Conservation (phyloP, 2,797 vertebrate genomes). For the Aulostomus chinensis region DNA sequence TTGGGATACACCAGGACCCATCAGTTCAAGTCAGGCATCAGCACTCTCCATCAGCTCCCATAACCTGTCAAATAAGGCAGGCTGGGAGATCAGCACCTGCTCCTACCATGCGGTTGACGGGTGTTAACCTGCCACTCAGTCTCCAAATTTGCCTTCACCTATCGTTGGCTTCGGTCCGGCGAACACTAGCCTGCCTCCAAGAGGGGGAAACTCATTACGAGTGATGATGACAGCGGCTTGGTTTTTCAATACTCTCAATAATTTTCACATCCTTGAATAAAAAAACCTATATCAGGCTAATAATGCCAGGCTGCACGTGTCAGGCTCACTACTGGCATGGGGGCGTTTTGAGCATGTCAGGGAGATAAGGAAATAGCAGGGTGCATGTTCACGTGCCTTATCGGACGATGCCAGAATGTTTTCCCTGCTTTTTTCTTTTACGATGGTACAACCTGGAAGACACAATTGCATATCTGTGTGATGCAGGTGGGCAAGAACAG, state of each 20-base stretch:
- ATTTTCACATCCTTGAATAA: slow-evolving; percentile 64
- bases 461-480: slow-evolving; percentile 32
- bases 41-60: slow-evolving; percentile 45
- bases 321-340: slow-evolving; percentile 59
- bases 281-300: slow-evolving; percentile 67
- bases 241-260: slow-evolving; percentile 50
- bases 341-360: slow-evolving; percentile 74
- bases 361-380: slow-evolving; percentile 77
- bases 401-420: slow-evolving; percentile 70
- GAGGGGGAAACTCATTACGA: slow-evolving; percentile 52
- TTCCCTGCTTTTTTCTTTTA: slow-evolving; percentile 48
- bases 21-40: slow-evolving; percentile 55
- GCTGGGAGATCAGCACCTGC: slow-evolving; percentile 66
- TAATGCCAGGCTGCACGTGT: slow-evolving; percentile 63
- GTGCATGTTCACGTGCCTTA: slow-evolving; percentile 76
- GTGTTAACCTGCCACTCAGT: slow-evolving; percentile 63
- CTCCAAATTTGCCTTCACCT: slow-evolving; percentile 36
- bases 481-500: slow-evolving; percentile 29
- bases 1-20: slow-evolving; percentile 45
- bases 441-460: slow-evolving; percentile 59
- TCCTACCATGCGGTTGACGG: slow-evolving; percentile 41
- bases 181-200: slow-evolving; percentile 8
- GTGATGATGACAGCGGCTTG: slow-evolving; percentile 25
- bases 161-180: slow-evolving; percentile 35
- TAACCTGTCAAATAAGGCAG: slow-evolving; percentile 56